These are phyloP conservation scores for Cotesia vestalis DNA, from an alignment of 1,140 invertebrate genomes.

Conservation along the genomic window DNA sequence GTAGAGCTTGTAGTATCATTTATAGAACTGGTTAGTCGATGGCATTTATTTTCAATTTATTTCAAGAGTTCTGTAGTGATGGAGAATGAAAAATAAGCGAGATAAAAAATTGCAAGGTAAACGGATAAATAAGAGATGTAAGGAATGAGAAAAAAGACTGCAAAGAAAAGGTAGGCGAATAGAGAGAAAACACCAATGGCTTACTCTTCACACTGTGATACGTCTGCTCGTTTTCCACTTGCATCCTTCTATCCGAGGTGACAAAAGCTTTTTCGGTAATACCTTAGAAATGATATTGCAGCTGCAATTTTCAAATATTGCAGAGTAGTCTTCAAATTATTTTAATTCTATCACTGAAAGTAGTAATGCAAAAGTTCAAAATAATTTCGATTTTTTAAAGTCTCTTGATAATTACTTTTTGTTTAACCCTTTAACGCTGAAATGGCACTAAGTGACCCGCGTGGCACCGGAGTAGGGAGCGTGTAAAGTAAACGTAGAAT, in stretches of 20 bases:
- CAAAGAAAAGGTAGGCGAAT: slow-evolving; percentile 9
- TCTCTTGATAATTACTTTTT: too few relatives aligned
- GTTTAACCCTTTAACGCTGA: too few relatives aligned
- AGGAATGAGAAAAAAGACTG: background rate
- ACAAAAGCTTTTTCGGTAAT: background rate
- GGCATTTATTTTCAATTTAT: slow-evolving; percentile 37
- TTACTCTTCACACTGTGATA: background rate
- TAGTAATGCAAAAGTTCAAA: too few relatives aligned
- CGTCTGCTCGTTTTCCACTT: background rate
- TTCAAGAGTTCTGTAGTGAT: slow-evolving; percentile 34
- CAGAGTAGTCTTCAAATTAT: slow-evolving; percentile 12
- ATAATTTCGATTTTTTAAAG: too few relatives aligned
- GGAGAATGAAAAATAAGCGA: background rate
- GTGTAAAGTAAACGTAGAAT: too few relatives aligned
- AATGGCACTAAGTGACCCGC: too few relatives aligned
- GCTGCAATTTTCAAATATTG: too few relatives aligned
- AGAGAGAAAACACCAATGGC: slow-evolving; percentile 9
- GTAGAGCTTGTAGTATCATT: slow-evolving; percentile 19
- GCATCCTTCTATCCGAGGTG: background rate
- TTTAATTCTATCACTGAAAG: slow-evolving; percentile 6
- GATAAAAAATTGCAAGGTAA: background rate
- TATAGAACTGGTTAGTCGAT: slow-evolving; percentile 29
- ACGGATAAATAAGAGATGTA: background rate
- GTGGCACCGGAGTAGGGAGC: too few relatives aligned
- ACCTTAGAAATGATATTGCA: slow-evolving; percentile 11